Percentiles rank a stretch among this genome's conserved stretches.
Evolutionary conservation across 2,113 vertebrate species (phyloP).

Genomic region (Lepus timidus): DNA sequence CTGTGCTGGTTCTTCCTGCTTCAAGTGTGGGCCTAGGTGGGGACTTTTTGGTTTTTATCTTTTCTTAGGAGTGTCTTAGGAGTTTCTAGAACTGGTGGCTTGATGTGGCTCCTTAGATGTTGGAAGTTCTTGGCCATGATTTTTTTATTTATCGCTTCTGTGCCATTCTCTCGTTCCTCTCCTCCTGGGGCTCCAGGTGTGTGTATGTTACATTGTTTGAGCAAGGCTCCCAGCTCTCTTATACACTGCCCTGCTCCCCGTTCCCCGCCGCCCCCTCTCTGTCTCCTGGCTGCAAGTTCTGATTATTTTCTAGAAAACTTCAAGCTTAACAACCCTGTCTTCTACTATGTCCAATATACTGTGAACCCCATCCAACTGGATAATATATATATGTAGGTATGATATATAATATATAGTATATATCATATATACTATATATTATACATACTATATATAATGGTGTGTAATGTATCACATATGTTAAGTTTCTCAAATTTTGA

Average conservation of each 20-base stretch:
- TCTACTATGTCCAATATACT: neutral
- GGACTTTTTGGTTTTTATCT: neutral
- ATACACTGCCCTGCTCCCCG: neutral
- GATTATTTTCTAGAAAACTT: neutral
- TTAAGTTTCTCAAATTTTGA: neutral
- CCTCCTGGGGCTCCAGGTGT: neutral
- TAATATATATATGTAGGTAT: neutral
- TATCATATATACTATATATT: no score
- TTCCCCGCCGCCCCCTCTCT: no score
- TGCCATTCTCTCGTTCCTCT: neutral
- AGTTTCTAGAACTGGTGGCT: neutral
- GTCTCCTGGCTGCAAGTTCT: neutral
- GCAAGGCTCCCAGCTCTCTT: neutral
- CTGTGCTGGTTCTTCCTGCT: accelerated
- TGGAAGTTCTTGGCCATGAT: neutral
- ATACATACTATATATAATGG: no score
- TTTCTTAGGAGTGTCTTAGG: neutral
- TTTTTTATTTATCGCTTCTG: neutral
- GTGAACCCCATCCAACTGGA: neutral
- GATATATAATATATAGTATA: no score
- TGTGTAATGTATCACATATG: neutral
- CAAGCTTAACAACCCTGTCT: neutral
- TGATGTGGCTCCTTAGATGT: neutral
- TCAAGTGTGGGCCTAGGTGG: neutral
- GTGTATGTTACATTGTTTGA: accelerated